Evolutionary conservation across 2,888 invertebrate genomes (phyloP).

Genomic region (Marronus borbonicus): DNA sequence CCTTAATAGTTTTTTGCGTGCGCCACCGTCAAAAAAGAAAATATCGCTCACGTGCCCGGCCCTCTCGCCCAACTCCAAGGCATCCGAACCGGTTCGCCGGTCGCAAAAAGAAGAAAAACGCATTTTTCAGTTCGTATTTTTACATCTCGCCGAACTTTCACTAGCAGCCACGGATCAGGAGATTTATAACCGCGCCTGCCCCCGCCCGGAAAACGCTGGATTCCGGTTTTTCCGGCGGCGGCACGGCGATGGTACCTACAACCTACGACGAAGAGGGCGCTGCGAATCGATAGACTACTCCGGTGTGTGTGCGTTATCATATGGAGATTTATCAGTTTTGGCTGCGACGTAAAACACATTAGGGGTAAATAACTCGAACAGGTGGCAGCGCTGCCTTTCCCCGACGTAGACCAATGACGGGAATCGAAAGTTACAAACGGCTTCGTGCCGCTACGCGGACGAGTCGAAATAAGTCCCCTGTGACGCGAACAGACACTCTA

Average conservation of each 20-base stretch:
- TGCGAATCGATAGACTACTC: slow-evolving; percentile 26
- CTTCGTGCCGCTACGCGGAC: not conserved
- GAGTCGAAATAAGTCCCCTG: slow-evolving; percentile 33
- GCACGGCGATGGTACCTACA: not conserved
- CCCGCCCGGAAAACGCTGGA: slow-evolving; percentile 30
- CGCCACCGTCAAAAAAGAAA: slow-evolving; percentile 19
- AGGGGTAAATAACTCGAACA: slow-evolving; percentile 51
- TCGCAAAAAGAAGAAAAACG: slow-evolving; percentile 26
- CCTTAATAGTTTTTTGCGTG: slow-evolving; percentile 39
- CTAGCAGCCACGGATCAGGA: slow-evolving; percentile 34
- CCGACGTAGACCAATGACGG: slow-evolving; percentile 42
- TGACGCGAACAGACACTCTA: slow-evolving; percentile 35
- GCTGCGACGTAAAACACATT: slow-evolving; percentile 39
- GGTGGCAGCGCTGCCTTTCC: slow-evolving; percentile 46
- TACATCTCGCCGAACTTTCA: slow-evolving; percentile 39
- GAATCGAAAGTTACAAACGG: slow-evolving; percentile 41
- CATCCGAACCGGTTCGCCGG: slow-evolving; percentile 1
- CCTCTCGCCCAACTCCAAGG: not conserved
- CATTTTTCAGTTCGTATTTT: slow-evolving; percentile 40
- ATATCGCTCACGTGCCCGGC: slow-evolving; percentile 27
- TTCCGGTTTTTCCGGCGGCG: slow-evolving; percentile 26
- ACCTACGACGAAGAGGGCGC: not conserved
- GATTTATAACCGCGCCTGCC: slow-evolving; percentile 36
- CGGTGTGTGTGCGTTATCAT: slow-evolving; percentile 38
- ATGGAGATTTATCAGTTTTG: slow-evolving; percentile 49